phyloP scores from a whole-genome alignment of 2,113 vertebrate genomes.

The Miniopterus natalensis region DNA sequence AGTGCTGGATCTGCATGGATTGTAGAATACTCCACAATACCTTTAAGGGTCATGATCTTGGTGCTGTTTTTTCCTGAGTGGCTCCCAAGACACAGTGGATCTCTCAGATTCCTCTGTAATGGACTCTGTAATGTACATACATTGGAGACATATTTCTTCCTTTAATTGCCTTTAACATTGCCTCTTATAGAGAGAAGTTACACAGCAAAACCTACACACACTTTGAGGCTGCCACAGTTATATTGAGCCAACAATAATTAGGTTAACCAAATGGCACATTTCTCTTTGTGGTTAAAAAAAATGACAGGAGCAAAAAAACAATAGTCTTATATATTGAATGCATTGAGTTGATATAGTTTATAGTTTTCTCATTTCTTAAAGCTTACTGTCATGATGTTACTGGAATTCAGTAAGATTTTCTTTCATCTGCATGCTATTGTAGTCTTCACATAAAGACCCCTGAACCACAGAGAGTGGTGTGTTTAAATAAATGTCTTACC shows the following conservation, averaged over 20 bases:
- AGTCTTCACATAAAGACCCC: background rate
- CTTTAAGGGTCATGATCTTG: background rate
- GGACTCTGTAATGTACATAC: background rate
- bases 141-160: background rate
- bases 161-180: background rate
- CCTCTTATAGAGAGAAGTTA: background rate
- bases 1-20: background rate
- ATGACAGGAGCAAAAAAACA: background rate
- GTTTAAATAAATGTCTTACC: background rate
- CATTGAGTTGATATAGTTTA: background rate
- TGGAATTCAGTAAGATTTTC: slow-evolving; percentile 19
- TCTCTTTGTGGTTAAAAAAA: slow-evolving; percentile 47
- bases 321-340: background rate
- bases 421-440: slow-evolving; percentile 9
- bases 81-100: rapidly evolving
- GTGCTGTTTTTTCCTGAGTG: background rate
- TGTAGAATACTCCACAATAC: background rate
- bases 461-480: background rate
- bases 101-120: background rate
- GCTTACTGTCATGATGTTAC: background rate
- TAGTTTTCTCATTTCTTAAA: slow-evolving; percentile 21
- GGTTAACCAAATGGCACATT: background rate
- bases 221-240: background rate
- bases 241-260: background rate
- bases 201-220: background rate